phyloP scores from a whole-genome alignment of 2,888 invertebrate genomes.

The Amblyjoppa fuscipennis region DNA sequence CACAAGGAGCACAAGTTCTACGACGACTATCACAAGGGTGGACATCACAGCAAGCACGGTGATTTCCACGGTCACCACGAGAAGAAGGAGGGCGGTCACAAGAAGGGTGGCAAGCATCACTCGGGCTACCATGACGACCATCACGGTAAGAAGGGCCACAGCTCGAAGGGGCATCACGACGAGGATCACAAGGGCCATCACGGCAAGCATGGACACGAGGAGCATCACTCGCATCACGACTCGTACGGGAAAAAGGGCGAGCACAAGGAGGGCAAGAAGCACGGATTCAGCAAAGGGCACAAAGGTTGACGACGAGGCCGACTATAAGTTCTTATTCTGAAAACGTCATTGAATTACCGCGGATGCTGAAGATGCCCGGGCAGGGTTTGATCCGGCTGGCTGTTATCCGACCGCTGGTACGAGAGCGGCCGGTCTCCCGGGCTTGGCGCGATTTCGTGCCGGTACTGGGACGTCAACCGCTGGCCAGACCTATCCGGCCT shows the following conservation, averaged over 20 bases:
- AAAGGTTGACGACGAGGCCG: slow-evolving; percentile 53
- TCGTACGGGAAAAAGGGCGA: slow-evolving; percentile 88
- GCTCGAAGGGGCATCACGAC: slow-evolving; percentile 89
- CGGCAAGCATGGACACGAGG: slow-evolving; percentile 88
- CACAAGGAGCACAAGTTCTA: slow-evolving; percentile 93
- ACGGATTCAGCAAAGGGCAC: slow-evolving; percentile 79
- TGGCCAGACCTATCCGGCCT: neutral
- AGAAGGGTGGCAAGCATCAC: slow-evolving; percentile 89
- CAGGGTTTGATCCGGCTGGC: neutral
- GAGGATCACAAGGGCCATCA: slow-evolving; percentile 89
- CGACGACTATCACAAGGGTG: slow-evolving; percentile 91
- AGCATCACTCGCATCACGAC: slow-evolving; percentile 87
- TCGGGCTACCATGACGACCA: slow-evolving; percentile 88
- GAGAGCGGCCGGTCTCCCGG: too few relatives aligned
- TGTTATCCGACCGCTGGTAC: too few relatives aligned
- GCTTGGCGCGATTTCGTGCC: neutral
- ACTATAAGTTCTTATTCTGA: neutral
- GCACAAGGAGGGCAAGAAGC: slow-evolving; percentile 86
- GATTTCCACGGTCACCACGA: slow-evolving; percentile 89
- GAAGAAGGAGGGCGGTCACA: slow-evolving; percentile 88
- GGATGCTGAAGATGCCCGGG: neutral
- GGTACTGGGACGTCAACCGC: neutral
- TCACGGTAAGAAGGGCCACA: slow-evolving; percentile 88
- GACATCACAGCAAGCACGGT: slow-evolving; percentile 90
- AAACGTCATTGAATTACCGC: neutral